Conservation (phyloP, 2,888 invertebrate species). For the Encarsia formosa region DNA sequence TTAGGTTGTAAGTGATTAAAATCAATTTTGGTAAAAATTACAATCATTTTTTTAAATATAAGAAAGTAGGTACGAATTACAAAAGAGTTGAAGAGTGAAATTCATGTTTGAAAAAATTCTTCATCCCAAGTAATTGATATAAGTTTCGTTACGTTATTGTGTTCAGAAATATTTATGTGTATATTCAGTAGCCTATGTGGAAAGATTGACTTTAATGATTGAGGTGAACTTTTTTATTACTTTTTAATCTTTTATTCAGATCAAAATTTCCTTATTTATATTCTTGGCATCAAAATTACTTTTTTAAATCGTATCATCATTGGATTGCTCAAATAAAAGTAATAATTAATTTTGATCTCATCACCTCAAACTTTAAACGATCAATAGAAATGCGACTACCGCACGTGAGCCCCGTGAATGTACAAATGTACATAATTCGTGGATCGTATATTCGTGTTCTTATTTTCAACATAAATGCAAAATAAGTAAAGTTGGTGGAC, state of each 20-base stretch:
- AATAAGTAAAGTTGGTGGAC: not conserved
- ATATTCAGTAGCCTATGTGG: constrained; percentile 11
- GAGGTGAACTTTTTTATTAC: constrained; percentile 12
- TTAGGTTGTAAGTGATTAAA: constrained; percentile 14
- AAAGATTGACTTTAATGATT: constrained; percentile 13
- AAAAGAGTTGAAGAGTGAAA: constrained; percentile 21
- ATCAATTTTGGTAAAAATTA: constrained; percentile 2
- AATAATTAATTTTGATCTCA: constrained; percentile 9
- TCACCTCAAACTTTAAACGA: constrained; percentile 13
- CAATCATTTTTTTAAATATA: constrained; percentile 8
- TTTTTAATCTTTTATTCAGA: not conserved
- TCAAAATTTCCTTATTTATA: not conserved
- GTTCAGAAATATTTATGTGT: constrained; percentile 24
- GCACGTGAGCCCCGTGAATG: too few species aligned
- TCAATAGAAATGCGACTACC: constrained; percentile 3
- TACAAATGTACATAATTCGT: constrained; percentile 20
- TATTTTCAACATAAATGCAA: constrained; percentile 17
- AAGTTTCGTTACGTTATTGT: constrained; percentile 24
- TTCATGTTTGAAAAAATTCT: constrained; percentile 14
- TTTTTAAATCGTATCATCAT: too few species aligned
- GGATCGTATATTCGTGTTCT: constrained; percentile 14
- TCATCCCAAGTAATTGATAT: constrained; percentile 14
- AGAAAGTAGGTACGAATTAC: constrained; percentile 1
- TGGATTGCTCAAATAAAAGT: too few species aligned
- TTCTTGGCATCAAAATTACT: too few species aligned